Evolutionary conservation across 2,113 vertebrate species (phyloP), one percentile per base, ranked within the genome.

Genomic region (Zootoca vivipara): DNA sequence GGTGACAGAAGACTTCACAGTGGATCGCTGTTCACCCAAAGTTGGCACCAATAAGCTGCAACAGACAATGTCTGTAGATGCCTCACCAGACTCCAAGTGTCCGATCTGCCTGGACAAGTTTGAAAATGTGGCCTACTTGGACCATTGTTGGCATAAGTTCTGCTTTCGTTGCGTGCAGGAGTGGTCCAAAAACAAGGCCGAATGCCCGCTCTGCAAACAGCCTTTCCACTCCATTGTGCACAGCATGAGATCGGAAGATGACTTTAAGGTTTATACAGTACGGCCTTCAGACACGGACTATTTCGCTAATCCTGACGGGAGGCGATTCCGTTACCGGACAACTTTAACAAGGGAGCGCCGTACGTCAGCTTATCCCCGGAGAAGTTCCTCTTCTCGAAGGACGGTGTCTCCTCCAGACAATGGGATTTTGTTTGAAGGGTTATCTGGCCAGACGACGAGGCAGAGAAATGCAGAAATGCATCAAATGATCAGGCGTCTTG

Each of bases 181-280:
- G 88, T 99, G 98, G 99, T 98, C 98, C 56, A 99, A 99, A 93
- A 99, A 99, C 97, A 99, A 99, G 96, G 98, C 98, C 0, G 98
- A 99, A 86, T 99, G 99, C 79, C 99, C 98, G 0, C 95, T 99
- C 0, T 99, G 99, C 96, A 99, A 99, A 89, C 99, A 99, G 42
- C 98, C 98, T 0, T 99, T 99, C 91, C 96, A 96, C 91, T 98
- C 98, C 35, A 99, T 99, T 87, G 98, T 99, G 93, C 98, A 99
- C 95, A 99, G 96, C 30, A 97, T 99, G 88, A 98, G 97, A 83
- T 98, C 99, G 7, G 98, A 99, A 91, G 96, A 98, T 88, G 98
- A 99, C 92, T 99, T 98, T 73, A 97, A 99, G 87, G 98, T 98
- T 28, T 98, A 98, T 78, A 77, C 98, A 38, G 93, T 99, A 56